Percentiles rank a stretch among this genome's conserved stretches.
These are phyloP conservation scores for Anthopleura xanthogrammica DNA, from an alignment of 92 coral and sea anemone genomes.

Conservation along the genomic window DNA sequence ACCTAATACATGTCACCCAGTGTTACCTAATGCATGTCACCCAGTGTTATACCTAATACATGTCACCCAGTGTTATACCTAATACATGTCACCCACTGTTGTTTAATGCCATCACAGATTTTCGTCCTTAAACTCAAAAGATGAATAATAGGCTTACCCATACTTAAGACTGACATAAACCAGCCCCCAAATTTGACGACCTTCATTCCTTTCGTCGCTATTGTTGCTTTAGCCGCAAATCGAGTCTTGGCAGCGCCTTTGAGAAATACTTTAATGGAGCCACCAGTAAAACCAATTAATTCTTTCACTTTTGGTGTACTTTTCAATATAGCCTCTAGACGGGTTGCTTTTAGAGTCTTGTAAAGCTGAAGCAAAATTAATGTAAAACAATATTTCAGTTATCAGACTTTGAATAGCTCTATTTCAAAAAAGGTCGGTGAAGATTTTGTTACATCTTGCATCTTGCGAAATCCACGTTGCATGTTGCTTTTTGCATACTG, in stretches of 20 bases:
- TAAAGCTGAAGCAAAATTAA: background rate
- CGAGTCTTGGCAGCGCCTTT: conserved; percentile 1
- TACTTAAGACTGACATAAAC: conserved; percentile 5
- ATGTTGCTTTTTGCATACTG: too few species aligned
- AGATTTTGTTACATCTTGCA: background rate
- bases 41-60: too few species aligned
- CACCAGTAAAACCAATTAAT: conserved; percentile 14
- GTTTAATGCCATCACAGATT: too few species aligned
- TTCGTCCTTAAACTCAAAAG: background rate
- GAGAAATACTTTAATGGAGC: conserved; percentile 2
- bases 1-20: too few species aligned
- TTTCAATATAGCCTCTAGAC: background rate
- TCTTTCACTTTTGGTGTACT: background rate
- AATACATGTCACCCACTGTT: too few species aligned
- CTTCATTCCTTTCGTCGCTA: conserved; percentile 13
- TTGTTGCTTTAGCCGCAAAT: background rate
- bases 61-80: too few species aligned
- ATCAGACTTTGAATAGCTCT: too few species aligned
- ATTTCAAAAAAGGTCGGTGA: too few species aligned
- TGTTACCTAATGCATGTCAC: too few species aligned
- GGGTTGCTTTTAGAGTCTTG: conserved; percentile 10
- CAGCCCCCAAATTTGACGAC: conserved; percentile 16
- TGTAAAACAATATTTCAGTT: background rate
- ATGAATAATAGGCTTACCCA: background rate
- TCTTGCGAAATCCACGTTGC: too few species aligned